Evolutionary conservation across 2,113 vertebrate genomes (phyloP), one percentile per base, ranked within the genome.

Genomic region (Silurus asotus): DNA sequence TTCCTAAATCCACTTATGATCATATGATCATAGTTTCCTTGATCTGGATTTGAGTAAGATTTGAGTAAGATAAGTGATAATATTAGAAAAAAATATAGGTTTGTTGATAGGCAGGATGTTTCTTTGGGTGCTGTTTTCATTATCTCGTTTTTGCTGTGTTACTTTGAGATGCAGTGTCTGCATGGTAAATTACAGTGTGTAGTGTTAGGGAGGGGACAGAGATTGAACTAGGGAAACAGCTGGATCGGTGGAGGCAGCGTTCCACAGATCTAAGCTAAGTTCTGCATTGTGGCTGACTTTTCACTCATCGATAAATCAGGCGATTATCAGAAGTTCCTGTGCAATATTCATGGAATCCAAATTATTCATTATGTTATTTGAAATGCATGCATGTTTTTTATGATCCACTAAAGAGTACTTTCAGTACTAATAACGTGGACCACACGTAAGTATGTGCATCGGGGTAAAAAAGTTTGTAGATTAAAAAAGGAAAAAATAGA

Each of bases 231-330:
- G 78, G 67, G 75, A 89, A 84, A 88, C 89, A 88, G 89, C 84
- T 88, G 84, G 69, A 82, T n/a, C 88, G 80, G 84, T 65, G 78
- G 45, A 45, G 28, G 80, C 56, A 9, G 62, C 53, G 37, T 74
- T 82, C 83, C 82, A 67, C 56, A 59, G 67, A 69, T 53, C 77
- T 74, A 58, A 62, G 72, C 58, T 80, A 58, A 61, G 84, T 72
- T 45, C 81, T 80, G 45, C 82, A 59, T 74, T 45, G 64, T 83
- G 80, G n/a, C 76, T 88, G 90, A 88, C 45, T 86, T 89, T 89
- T 89, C 65, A 76, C 45, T 91, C 78, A 87, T 80, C 45, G 37
- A 64, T 53, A 89, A 89, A 88, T 90, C 83, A 88, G 85, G 76
- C 80, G 87, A 85, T 86, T 72, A 87, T 78, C 84, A 82, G 19